A percentile compares a stretch with the other conserved stretches of the same genome.
phyloP scores from a whole-genome alignment of 2,797 vertebrate species.

The Cebuella pygmaea region DNA sequence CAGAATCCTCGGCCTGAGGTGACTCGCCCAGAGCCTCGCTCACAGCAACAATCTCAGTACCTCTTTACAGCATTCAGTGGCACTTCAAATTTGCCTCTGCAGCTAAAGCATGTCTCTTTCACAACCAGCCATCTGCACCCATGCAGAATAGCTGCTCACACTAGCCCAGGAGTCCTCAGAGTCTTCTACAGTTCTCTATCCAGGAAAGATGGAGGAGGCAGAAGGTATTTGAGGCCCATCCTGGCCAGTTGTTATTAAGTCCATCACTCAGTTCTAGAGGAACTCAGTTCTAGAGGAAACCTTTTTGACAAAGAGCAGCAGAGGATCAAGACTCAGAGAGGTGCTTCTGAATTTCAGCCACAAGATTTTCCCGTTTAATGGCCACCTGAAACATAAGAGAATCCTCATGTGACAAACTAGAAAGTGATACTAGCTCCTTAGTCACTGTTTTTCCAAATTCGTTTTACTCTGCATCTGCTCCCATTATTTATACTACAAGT shows the following conservation, averaged over 20 bases:
- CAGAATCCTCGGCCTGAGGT: slow-evolving; percentile 9
- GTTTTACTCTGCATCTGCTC: slow-evolving; percentile 13
- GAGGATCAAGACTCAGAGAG: slow-evolving; percentile 72
- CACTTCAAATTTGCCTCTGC: slow-evolving; percentile 45
- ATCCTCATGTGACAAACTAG: slow-evolving; percentile 48
- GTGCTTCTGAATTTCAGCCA: slow-evolving; percentile 90
- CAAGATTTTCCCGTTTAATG: slow-evolving; percentile 88
- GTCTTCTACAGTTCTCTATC: neutral
- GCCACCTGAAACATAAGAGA: slow-evolving; percentile 87
- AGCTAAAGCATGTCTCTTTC: neutral
- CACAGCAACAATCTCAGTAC: slow-evolving; percentile 49
- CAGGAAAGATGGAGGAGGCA: slow-evolving; percentile 17
- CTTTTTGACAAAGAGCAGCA: slow-evolving; percentile 41
- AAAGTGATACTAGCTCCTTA: slow-evolving; percentile 11
- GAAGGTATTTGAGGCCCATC: slow-evolving; percentile 48
- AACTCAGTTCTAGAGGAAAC: slow-evolving; percentile 44
- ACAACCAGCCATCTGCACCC: slow-evolving; percentile 3
- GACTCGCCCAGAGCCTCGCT: slow-evolving; percentile 27
- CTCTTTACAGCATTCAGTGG: neutral
- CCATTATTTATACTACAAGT: neutral
- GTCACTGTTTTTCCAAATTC: slow-evolving; percentile 43
- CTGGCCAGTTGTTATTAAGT: slow-evolving; percentile 33
- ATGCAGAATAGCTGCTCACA: slow-evolving; percentile 48
- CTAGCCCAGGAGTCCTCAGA: neutral
- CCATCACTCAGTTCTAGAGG: neutral